These are phyloP conservation scores for Chaetodon trifasciatus DNA, from an alignment of 2,797 vertebrate species.

Conservation along the genomic window DNA sequence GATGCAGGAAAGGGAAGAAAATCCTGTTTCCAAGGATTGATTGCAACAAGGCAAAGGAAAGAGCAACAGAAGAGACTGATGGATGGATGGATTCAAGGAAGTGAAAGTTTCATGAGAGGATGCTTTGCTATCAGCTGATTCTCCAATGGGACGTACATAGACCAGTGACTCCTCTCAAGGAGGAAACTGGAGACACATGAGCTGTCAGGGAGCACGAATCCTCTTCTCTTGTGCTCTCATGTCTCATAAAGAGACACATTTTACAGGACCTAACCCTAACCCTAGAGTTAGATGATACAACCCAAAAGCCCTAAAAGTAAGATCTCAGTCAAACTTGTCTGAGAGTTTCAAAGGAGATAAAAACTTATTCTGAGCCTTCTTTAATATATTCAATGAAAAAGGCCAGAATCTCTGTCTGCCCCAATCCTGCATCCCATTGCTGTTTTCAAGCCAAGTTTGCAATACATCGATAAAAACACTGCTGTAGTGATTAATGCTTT, in stretches of 20 bases:
- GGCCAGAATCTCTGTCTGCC: not conserved
- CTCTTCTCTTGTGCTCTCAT: slow-evolving; percentile 1
- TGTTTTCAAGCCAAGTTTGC: slow-evolving; percentile 47
- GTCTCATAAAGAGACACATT: slow-evolving; percentile 23
- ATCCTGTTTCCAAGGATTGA: slow-evolving; percentile 42
- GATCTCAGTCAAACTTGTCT: slow-evolving; percentile 8
- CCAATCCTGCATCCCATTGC: slow-evolving; percentile 49
- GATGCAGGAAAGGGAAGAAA: slow-evolving; percentile 26
- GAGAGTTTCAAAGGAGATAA: slow-evolving; percentile 10
- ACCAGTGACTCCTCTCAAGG: slow-evolving; percentile 13
- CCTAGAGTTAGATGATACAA: not conserved
- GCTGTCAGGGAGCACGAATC: slow-evolving; percentile 20
- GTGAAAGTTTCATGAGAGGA: slow-evolving; percentile 24
- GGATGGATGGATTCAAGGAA: slow-evolving; percentile 40
- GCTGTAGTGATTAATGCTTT: slow-evolving; percentile 54
- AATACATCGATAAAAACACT: slow-evolving; percentile 52
- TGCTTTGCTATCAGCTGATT: slow-evolving; percentile 30
- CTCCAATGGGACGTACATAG: slow-evolving; percentile 11
- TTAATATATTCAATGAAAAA: slow-evolving; percentile 3
- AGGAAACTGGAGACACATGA: slow-evolving; percentile 28
- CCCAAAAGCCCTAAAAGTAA: not conserved
- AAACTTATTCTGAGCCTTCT: not conserved
- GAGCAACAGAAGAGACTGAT: slow-evolving; percentile 30
- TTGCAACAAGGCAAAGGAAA: slow-evolving; percentile 32
- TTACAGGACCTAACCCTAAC: not conserved